These are phyloP conservation scores for Dasyurus viverrinus DNA, from an alignment of 2,113 vertebrate genomes.

Conservation along the genomic window DNA sequence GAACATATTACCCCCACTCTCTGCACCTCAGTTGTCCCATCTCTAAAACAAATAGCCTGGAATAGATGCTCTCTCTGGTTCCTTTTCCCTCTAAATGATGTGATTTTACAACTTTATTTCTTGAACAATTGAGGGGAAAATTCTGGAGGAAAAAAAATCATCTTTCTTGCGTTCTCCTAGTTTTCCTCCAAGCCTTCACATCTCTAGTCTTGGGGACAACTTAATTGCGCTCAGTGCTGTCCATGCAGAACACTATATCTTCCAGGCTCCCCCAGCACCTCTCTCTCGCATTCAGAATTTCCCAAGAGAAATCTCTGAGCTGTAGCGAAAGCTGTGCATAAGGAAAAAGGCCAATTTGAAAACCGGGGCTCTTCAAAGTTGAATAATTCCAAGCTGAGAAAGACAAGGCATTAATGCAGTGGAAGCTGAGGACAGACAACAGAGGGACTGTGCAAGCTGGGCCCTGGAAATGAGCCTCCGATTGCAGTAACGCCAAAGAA, in stretches of 20 bases:
- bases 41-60: neutral
- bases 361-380: constrained; percentile 21
- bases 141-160: neutral
- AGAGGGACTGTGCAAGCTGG: neutral
- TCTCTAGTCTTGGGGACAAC: constrained; percentile 35
- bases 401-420: neutral
- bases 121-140: neutral
- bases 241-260: constrained; percentile 46
- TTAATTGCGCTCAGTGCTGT: constrained; percentile 44
- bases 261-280: constrained; percentile 26
- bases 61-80: neutral
- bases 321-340: constrained; percentile 1
- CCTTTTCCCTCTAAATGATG: neutral
- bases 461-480: neutral
- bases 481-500: neutral
- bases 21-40: neutral
- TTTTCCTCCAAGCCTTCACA: neutral
- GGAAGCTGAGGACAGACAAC: neutral
- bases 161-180: neutral
- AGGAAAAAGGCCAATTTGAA: neutral
- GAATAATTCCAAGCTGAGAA: constrained; percentile 14
- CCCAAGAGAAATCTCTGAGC: constrained; percentile 48
- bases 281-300: constrained; percentile 50
- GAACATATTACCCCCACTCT: neutral
- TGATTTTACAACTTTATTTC: neutral